Percentiles rank a stretch among this genome's conserved stretches.
Conservation (phyloP, 2,113 vertebrate species). For the Aspidoscelis tigris region DNA sequence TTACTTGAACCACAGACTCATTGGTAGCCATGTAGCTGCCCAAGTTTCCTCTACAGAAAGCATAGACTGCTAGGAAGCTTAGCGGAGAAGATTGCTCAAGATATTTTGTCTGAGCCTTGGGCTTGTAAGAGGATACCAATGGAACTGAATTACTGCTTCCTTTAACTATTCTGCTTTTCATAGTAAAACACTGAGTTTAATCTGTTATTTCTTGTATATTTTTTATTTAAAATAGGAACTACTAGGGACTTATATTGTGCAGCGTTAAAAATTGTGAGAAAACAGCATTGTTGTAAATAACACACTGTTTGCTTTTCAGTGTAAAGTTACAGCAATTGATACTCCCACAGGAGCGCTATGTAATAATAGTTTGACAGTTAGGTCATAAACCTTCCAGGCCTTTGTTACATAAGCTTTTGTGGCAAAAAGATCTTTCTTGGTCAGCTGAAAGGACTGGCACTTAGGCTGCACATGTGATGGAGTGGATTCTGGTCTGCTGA, state of each 20-base stretch:
- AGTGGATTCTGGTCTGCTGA: neutral
- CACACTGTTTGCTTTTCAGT: neutral
- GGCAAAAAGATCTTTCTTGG: no score
- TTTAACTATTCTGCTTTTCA: slow-evolving; percentile 43
- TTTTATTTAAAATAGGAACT: neutral
- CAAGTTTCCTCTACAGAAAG: slow-evolving; percentile 75
- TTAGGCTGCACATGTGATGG: neutral
- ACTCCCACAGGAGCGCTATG: neutral
- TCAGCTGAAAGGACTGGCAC: neutral
- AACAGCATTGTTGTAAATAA: neutral
- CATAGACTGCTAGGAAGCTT: slow-evolving; percentile 82
- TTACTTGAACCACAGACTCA: slow-evolving; percentile 78
- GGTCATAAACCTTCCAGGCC: neutral
- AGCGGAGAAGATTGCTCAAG: slow-evolving; percentile 75
- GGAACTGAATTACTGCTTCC: slow-evolving; percentile 56
- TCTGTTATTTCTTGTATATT: slow-evolving; percentile 25
- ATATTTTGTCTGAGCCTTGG: slow-evolving; percentile 63
- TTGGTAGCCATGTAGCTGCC: slow-evolving; percentile 81
- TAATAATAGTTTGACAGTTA: no score
- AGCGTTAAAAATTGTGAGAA: neutral
- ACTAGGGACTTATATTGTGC: neutral
- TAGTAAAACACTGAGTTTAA: slow-evolving; percentile 16
- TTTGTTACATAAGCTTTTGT: neutral
- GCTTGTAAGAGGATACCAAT: slow-evolving; percentile 59
- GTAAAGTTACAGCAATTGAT: neutral